Evolutionary conservation across 2,888 invertebrate species (phyloP), one percentile per base, ranked within the genome.

Genomic region (Bembecia ichneumoniformis): DNA sequence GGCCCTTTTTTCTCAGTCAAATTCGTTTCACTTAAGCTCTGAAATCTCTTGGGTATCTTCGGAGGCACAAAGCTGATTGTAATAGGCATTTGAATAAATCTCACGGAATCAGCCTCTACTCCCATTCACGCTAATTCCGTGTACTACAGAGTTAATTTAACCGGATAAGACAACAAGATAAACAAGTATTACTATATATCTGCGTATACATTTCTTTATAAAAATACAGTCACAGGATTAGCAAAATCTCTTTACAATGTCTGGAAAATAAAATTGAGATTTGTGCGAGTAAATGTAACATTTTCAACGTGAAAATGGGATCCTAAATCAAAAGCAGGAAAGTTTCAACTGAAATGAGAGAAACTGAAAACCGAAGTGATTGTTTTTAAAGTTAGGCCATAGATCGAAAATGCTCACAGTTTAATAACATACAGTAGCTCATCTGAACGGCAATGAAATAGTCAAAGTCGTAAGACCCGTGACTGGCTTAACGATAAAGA

Each of bases 1-100:
- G 64, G 64, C 63, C 60, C 68, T 69, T 73, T 73, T 46, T 46
- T n/a, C 43, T 47, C 17, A 66, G 64, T 68, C 64, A 71, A 75
- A 71, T 73, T 74, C 68, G 68, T 71, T 74, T 68, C 64, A 65
- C 59, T 72, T 71, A 68, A 75, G 69, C 68, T 40, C 58, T 51
- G 49, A 59, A 71, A 74, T 67, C 71, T 66, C 67, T 56, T 34
- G 46, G 40, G 51, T 40, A 35, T 14, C 14, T 57, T 57, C 49
- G 51, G 52, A 50, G 55, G 63, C 63, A 70, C 62, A 66, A 60
- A 56, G 49, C 55, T 57, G 55, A 44, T 56, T 55, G 63, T 67
- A 67, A 65, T 63, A 62, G 56, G 60, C 60, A 66, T 67, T 58
- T 60, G 54, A 55, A 62, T 67, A 63, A 61, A 64, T 50, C 48